Base-by-base conservation (phyloP, 2,797 vertebrate genomes). In the Leptodactylus fallax region DNA sequence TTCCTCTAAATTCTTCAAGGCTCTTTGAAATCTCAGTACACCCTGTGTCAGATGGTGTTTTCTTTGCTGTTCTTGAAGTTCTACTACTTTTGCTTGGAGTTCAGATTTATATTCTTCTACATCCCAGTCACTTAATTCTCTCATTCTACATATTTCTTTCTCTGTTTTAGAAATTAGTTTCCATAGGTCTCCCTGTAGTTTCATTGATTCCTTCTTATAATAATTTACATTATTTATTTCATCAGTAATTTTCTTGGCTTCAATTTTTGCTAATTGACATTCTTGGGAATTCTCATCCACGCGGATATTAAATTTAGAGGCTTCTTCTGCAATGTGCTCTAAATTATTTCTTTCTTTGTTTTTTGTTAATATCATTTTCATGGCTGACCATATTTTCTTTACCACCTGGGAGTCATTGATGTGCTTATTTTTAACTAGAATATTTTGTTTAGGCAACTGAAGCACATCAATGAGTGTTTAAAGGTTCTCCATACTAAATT, bases 181-280 rank as follows among this genome's bases (percentile, higher is more conserved):
- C 94, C 95, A 96, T 0, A 91, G 83, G 7, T 81, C 87, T 0
- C 96, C 96, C 88, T 97, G 96, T 72, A 97, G 91, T 61, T 94
- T 92, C 82, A 97, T 90, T 83, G 95, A 94, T 6, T 93, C 93
- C 21, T 92, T 85, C 55, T 88, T 94, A 87, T 94, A 95, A 56
- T 90, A 1, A 0, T 92, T 89, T 0, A 85, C 74, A 19, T 93
- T 87, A 19, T 74, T 25, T 23, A 96, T 94, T 9, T 90, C 56
- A 83, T 27, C 7, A 45, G 91, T 94, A 11, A 96, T 94, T 7
- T 45, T 86, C 56, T 94, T 84, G 55, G 94, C 94, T n/a, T 91
- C 91, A 58, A 49, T 13, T 77, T 93, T 94, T 0, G 92, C 95
- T 12, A 3, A 87, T 90, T 95, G 92, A n/a, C 94, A 94, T 87